Evolutionary conservation across 2,113 vertebrate species (phyloP), one percentile per base, ranked within the genome.

Genomic region (Nanorana parkeri): DNA sequence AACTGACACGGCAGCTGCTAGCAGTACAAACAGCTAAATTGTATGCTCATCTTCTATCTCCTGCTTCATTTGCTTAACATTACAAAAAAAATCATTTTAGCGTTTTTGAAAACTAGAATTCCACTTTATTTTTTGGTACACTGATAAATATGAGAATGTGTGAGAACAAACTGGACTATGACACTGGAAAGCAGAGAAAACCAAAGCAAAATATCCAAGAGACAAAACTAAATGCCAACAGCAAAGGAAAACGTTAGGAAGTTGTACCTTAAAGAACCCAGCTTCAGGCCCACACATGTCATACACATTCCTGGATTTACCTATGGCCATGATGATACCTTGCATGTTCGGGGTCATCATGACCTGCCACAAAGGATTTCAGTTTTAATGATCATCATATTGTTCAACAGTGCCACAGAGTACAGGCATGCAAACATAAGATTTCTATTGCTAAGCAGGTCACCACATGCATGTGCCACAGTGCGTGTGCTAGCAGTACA

Each of bases 271-370:
- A 92, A 99, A 99, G 94, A 99, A 99, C 90, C 97, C 97, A 88
- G 96, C 96, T 94, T 99, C 97, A 81, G 97, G 97, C 86, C 97
- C 97, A 94, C 90, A 96, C 95, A 95, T 97, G 94, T 99, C 97
- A 97, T 95, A 98, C 64, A 97, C 93, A 95, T 87, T 96, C 93
- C 95, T 93, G 94, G 96, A 94, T 96, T 97, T 97, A 95, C 95
- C 96, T 96, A 99, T 97, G 89, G 98, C 97, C 97, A 98, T 98
- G 94, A 99, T 96, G 92, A 99, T 94, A 95, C 97, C 96, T 96
- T 99, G 98, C 98, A 99, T 98, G 94, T 95, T 96, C 90, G 97
- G 97, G 89, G 97, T 98, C 97, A 98, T 95, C 97, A 99, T 97
- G 77, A 96, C 95, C 97, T 99, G 95, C 93, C 94, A 92, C 86